phyloP scores from a whole-genome alignment of 2,113 vertebrate genomes.

The Anarrhichthys ocellatus region DNA sequence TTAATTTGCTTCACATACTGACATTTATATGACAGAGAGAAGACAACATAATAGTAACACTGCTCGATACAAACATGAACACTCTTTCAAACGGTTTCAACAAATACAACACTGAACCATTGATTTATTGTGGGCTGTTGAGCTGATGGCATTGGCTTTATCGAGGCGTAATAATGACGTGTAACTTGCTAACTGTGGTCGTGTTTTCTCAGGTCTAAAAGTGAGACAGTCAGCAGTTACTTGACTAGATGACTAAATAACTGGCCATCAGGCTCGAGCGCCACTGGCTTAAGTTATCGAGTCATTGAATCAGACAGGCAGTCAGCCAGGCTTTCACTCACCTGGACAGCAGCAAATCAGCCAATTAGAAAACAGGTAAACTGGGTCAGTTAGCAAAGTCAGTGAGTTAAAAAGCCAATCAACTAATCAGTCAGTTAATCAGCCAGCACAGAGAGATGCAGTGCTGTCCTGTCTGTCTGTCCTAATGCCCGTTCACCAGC shows the following conservation, averaged over 20 bases:
- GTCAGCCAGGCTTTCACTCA: slow-evolving; percentile 22
- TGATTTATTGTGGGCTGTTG: background rate
- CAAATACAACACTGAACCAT: background rate
- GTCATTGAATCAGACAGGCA: background rate
- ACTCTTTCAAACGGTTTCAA: background rate
- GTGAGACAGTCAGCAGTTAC: background rate
- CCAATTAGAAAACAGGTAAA: slow-evolving; percentile 22
- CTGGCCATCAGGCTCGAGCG: background rate
- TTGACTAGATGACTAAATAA: background rate
- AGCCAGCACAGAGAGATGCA: slow-evolving; percentile 4
- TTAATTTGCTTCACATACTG: no score
- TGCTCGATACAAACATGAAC: no score
- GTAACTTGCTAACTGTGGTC: background rate
- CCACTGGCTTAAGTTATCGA: background rate
- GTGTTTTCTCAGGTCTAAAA: background rate
- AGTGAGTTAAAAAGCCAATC: slow-evolving; percentile 30
- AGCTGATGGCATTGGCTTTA: background rate
- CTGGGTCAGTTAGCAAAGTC: slow-evolving; percentile 17
- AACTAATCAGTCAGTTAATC: slow-evolving; percentile 27
- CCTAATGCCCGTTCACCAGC: slow-evolving; percentile 37
- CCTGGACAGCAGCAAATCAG: slow-evolving; percentile 7
- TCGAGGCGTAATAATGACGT: background rate
- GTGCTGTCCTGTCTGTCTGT: background rate
- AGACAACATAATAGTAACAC: no score
- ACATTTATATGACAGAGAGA: no score